A percentile compares a stretch with the other conserved stretches of the same genome.
These are phyloP conservation scores for Drosophila yooni DNA, from an alignment of 2,888 invertebrate species.

Conservation along the genomic window DNA sequence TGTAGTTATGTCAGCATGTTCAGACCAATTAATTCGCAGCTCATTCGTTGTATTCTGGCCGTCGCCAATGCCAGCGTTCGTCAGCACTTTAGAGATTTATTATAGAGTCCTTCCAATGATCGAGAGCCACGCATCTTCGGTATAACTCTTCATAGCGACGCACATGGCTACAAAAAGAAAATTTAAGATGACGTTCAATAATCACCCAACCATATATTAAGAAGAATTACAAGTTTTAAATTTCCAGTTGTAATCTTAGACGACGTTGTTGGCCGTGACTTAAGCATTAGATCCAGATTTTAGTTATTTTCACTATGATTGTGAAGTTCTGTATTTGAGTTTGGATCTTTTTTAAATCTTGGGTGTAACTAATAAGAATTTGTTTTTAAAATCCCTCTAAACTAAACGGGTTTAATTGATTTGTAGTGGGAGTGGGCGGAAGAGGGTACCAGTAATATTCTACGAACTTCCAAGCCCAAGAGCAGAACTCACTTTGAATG, in stretches of 20 bases:
- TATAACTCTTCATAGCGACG: neutral
- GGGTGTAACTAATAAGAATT: neutral
- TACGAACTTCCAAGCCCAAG: neutral
- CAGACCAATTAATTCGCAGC: neutral
- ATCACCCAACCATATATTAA: neutral
- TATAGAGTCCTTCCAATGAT: neutral
- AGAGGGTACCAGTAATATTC: neutral
- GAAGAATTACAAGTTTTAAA: neutral
- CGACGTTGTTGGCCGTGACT: neutral
- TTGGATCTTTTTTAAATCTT: neutral
- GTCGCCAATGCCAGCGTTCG: neutral
- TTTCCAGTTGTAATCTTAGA: neutral
- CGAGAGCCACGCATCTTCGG: neutral
- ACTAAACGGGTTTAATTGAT: neutral
- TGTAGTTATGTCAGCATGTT: neutral
- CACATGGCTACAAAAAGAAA: neutral
- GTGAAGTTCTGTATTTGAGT: neutral
- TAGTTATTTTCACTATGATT: neutral
- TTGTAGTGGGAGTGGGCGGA: neutral
- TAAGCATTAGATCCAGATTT: neutral
- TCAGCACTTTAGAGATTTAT: neutral
- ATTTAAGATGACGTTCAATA: no score
- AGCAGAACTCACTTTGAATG: neutral
- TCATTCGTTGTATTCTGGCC: neutral
- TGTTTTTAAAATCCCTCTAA: neutral